Conservation (phyloP, 2,113 vertebrate species). For the Alectura lathami region DNA sequence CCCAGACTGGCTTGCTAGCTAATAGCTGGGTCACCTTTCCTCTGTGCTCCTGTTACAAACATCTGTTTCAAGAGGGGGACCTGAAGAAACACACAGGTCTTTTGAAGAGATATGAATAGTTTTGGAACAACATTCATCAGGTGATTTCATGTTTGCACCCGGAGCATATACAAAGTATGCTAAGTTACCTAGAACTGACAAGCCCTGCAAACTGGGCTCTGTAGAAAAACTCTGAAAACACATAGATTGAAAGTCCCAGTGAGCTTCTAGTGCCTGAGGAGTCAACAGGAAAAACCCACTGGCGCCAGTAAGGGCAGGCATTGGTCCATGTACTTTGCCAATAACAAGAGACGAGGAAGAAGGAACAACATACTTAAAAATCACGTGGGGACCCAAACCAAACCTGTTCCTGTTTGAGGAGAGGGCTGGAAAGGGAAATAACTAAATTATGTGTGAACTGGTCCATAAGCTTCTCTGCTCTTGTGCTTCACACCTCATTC, state of each 20-base stretch:
- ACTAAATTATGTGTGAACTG: neutral
- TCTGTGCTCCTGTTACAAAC: neutral
- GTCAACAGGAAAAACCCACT: neutral
- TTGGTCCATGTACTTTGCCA: fast-evolving
- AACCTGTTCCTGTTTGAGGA: neutral
- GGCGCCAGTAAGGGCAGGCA: neutral
- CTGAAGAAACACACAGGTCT: neutral
- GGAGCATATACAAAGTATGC: neutral
- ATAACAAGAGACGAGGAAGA: neutral
- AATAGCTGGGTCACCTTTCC: neutral
- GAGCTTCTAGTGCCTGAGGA: neutral
- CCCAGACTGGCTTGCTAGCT: too few relatives aligned
- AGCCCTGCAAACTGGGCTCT: neutral
- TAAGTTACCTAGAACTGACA: neutral
- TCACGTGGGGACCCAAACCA: neutral
- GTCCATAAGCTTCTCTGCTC: neutral
- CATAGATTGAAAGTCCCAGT: neutral
- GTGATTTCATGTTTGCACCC: neutral
- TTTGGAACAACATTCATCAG: neutral
- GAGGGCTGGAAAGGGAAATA: neutral
- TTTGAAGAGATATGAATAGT: neutral
- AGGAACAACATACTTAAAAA: neutral
- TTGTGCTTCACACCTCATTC: neutral
- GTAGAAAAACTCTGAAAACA: neutral
- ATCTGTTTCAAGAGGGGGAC: neutral